Evolutionary conservation across 2,888 invertebrate genomes (phyloP).

Genomic region (Creontiades dilutus): DNA sequence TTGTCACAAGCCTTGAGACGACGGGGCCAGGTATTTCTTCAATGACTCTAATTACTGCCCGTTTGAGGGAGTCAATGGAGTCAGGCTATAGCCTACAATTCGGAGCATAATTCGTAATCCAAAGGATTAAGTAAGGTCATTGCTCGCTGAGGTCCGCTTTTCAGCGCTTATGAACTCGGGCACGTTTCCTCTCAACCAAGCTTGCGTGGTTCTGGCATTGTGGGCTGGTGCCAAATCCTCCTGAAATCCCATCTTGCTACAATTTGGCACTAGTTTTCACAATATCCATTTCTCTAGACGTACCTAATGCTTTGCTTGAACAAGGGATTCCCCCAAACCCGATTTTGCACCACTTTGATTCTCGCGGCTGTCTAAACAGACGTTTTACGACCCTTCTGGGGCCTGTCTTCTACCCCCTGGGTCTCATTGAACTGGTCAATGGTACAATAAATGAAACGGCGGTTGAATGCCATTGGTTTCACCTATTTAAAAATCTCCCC

Average conservation of each 20-base stretch:
- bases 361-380: too few relatives aligned
- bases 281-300: too few relatives aligned
- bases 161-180: constrained; percentile 48
- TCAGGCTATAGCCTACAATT: constrained; percentile 58
- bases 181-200: neutral
- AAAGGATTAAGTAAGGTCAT: constrained; percentile 53
- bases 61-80: constrained; percentile 47
- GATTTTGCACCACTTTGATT: too few relatives aligned
- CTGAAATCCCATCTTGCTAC: constrained; percentile 73
- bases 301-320: too few relatives aligned
- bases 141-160: constrained; percentile 10
- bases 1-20: neutral
- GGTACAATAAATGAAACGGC: too few relatives aligned
- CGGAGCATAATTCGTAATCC: constrained; percentile 62
- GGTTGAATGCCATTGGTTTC: too few relatives aligned
- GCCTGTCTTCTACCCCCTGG: too few relatives aligned
- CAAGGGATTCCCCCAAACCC: too few relatives aligned
- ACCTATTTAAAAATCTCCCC: too few relatives aligned
- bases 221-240: constrained; percentile 75
- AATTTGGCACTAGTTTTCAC: neutral
- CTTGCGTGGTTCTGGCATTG: constrained; percentile 75
- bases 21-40: neutral
- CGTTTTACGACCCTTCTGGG: too few relatives aligned
- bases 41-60: neutral
- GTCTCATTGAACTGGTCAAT: too few relatives aligned